Base-by-base conservation (phyloP, 2,888 invertebrate genomes). In the Ophion obscuratus region DNA sequence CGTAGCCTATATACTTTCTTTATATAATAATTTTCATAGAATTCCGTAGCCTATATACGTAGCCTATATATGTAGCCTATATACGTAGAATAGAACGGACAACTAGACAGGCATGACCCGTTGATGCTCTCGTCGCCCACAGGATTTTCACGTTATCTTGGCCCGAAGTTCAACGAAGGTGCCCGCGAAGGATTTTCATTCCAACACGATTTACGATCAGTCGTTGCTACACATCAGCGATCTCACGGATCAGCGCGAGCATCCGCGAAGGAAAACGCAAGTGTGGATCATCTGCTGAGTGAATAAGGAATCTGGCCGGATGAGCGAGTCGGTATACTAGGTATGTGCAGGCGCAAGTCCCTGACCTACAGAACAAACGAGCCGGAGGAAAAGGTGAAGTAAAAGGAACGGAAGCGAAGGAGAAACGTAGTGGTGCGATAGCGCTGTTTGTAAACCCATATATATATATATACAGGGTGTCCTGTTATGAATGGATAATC, bases 301-400 rank as follows among this genome's bases (percentile, higher is more conserved):
- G 62, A 70, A 73, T 64, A 81, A 75, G 77, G 70, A 78, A 86
- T 84, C 81, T 59, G 71, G 68, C 75, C 77, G 81, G 86, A 83
- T 75, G 83, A 86, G 31, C 77, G 68, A 78, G 76, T 47, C 64
- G 78, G n/a, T 44, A 71, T 40, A 9, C 67, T 79, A 78, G 81
- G 71, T 78, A 76, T 53, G 17, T 53, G 14, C 78, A 83, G 83
- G 85, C 83, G 83, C 78, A 76, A 83, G 86, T 86, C 87, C 88
- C 88, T 89, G 89, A 90, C 87, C 89, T 89, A 91, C 81, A 87
- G 86, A 90, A 88, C 75, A 83, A 87, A 85, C 83, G 83, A 82
- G 84, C 82, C 78, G 71, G 40, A 81, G 87, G 77, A 85, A 73
- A 83, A 84, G 83, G 81, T 82, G 83, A 86, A 81, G 79, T 80